Evolutionary conservation across 2,797 vertebrate species (phyloP), one percentile per base, ranked within the genome.

Genomic region (Prunella strophiata): DNA sequence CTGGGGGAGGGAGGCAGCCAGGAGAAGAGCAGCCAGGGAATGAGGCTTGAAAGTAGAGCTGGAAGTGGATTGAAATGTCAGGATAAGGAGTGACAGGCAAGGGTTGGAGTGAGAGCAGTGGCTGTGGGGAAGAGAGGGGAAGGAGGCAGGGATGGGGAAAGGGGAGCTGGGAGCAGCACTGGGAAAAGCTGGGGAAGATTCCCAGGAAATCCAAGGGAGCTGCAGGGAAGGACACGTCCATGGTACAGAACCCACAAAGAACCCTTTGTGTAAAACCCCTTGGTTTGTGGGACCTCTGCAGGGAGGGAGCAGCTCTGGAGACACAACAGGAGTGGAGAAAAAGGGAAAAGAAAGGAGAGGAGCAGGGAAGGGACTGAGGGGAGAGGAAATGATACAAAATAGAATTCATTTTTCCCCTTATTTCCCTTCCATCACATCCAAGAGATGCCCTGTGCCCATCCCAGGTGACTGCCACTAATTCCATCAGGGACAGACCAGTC

Each of bases 301-400:
- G 73, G 15, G 52, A 27, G 13, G 48, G 36, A 90, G 52, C 30
- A 16, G n/a, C 13, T 65, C 68, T 51, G 61, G 13, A 70, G 45
- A 42, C 48, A 38, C 34, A 82, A 32, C 27, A 58, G 40, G 71
- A 9, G 8, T 0, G 7, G 54, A 43, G 36, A 7, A 58, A 50
- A 57, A 29, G 26, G 43, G 48, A 38, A 23, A 73, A 63, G 25
- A 16, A 54, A 47, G 40, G 22, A 34, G 63, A 85, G 42, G 27
- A 61, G 47, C 16, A 38, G 5, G 57, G 62, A 68, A n/a, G 40
- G 43, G 52, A 16, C 7, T 4, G 7, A 12, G 1, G 2, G 2
- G 5, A 30, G 43, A 62, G 22, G n/a, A 32, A 72, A 8, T 0
- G 0, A 43, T 2, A 20, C 8, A 70, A 40, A 13, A 18, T 0